Conservation (phyloP, 2,888 invertebrate species). For the Lysandra bellargus region DNA sequence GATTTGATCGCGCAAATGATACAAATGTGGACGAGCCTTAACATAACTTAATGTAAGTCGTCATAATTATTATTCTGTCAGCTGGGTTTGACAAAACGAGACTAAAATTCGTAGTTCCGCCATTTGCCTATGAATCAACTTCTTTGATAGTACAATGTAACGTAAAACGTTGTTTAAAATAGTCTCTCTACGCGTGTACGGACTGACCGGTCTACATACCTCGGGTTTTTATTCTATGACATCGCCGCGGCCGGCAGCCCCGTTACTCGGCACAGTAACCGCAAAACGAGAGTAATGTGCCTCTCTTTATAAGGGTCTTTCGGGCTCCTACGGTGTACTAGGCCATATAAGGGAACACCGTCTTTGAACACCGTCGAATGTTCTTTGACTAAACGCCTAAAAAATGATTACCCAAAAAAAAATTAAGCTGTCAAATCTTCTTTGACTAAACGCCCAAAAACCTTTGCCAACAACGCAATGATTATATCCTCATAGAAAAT, state of each 20-base stretch:
- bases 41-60: no score
- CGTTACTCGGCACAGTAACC: constrained; percentile 77
- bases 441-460: background rate
- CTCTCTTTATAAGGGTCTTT: constrained; percentile 54
- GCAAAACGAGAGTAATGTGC: constrained; percentile 72
- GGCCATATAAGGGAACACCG: background rate
- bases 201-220: background rate
- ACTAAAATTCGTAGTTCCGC: no score
- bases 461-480: background rate
- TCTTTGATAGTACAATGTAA: no score
- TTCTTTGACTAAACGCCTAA: background rate
- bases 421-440: background rate
- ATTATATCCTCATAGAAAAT: background rate
- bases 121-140: no score
- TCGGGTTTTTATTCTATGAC: constrained; percentile 55
- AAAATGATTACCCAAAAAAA: background rate
- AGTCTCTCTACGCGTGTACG: background rate
- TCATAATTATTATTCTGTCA: no score
- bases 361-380: constrained; percentile 2
- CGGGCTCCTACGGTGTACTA: constrained; percentile 41
- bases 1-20: no score
- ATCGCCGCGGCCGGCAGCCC: constrained; percentile 62
- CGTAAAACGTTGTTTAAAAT: background rate
- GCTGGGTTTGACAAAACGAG: no score
- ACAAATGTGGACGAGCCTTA: no score